These are phyloP conservation scores for Lathamus discolor DNA, from an alignment of 2,113 vertebrate species.

Conservation along the genomic window DNA sequence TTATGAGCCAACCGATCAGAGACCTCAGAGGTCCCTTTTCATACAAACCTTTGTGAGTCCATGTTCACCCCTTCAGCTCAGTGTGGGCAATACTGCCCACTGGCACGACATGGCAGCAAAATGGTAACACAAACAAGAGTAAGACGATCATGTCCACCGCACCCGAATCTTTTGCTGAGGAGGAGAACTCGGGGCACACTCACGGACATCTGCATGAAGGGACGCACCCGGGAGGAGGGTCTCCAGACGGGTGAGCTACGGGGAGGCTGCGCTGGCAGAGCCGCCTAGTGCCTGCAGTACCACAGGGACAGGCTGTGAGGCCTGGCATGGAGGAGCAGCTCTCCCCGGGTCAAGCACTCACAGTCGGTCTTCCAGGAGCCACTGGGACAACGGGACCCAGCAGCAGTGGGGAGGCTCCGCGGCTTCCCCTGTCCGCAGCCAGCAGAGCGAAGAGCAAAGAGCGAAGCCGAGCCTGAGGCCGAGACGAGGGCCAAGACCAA, in stretches of 20 bases:
- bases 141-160: neutral
- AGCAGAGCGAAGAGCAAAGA: neutral
- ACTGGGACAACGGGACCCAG: fast-evolving
- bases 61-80: neutral
- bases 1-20: neutral
- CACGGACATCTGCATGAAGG: fast-evolving
- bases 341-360: fast-evolving
- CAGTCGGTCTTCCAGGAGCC: neutral
- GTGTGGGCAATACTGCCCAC: neutral
- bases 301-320: fast-evolving
- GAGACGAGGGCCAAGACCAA: too few species aligned
- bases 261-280: neutral
- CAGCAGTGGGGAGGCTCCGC: fast-evolving
- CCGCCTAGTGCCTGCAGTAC: neutral
- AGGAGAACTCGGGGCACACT: neutral
- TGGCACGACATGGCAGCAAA: neutral
- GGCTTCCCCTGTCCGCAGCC: fast-evolving
- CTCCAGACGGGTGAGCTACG: fast-evolving
- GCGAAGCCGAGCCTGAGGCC: too few species aligned
- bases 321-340: fast-evolving
- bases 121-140: too few species aligned
- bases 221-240: neutral
- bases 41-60: neutral
- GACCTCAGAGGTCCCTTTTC: neutral
- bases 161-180: neutral